Base-by-base conservation (phyloP, 2,113 vertebrate species). In the Phycodurus eques region DNA sequence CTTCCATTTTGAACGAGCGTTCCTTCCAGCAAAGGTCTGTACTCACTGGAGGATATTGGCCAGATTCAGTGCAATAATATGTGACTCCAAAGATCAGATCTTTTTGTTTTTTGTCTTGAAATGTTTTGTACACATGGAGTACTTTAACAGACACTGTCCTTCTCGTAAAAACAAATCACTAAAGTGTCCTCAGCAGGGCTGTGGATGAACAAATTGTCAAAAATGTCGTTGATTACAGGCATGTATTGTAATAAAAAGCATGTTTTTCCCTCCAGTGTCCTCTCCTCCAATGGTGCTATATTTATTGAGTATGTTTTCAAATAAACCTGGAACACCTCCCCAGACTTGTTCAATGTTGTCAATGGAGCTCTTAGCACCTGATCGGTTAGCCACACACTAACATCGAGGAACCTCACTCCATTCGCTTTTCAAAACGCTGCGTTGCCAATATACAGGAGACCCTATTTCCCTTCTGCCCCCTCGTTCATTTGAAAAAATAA, bases 281-380 rank as follows among this genome's bases (percentile, higher is more conserved):
- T 67, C 44, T 74, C 73, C 65, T 76, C 27, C 74, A 68, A 82
- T 85, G 85, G 87, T 90, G 88, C 86, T 89, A 87, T 90, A 89
- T 91, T 89, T 91, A 90, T 91, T 88, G 62, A 76, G 57, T 81
- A 59, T 83, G 72, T 80, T 71, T 73, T 80, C 73, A 73, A 88
- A 87, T 89, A 87, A 89, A 87, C 61, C 62, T 75, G 71, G 54
- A 79, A 76, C 54, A 72, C 70, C 72, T 79, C 70, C 75, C 70
- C 19, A 33, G 47, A 5, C 1, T 31, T 54, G 62, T 15, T 14
- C 31, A 33, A 27, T 60, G 5, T 60, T 33, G 57, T 60, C 57
- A 33, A 15, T 60, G 57, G n/a, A 11, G 49, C 14, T n/a, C 19
- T 54, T n/a, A 3, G 53, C 8, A n/a, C 9, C 17, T 17, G 7